These are phyloP conservation scores for Diabrotica balteata DNA, from an alignment of 2,888 invertebrate genomes.

Conservation along the genomic window DNA sequence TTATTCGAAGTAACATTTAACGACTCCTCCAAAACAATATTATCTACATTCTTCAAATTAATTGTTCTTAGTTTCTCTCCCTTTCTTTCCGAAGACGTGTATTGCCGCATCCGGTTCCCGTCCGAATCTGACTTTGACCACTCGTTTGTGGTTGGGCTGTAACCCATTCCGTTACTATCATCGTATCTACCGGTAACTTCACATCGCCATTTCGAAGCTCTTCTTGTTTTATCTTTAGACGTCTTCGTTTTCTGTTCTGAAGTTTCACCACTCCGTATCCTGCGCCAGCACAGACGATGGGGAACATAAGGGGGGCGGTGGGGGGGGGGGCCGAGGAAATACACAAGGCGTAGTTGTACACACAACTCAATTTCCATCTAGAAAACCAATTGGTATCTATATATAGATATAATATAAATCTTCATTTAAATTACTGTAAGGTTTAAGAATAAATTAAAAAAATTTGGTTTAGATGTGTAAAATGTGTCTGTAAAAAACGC, in stretches of 20 bases:
- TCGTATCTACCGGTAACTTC: constrained; percentile 83
- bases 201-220: constrained; percentile 63
- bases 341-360: constrained; percentile 97
- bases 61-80: constrained; percentile 89
- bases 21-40: constrained; percentile 88
- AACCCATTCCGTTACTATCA: constrained; percentile 95
- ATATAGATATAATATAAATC: too few species aligned
- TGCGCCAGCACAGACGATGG: constrained; percentile 89
- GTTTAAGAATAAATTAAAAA: too few species aligned
- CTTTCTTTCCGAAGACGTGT: constrained; percentile 87
- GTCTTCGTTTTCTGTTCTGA: constrained; percentile 83
- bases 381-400: constrained; percentile 52
- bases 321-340: constrained; percentile 82
- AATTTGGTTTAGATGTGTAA: too few species aligned
- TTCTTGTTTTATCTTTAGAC: constrained; percentile 84
- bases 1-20: constrained; percentile 77
- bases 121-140: constrained; percentile 89
- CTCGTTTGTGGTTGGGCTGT: constrained; percentile 87
- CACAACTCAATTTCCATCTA: constrained; percentile 95
- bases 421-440: too few species aligned
- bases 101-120: constrained; percentile 89
- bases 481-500: too few species aligned
- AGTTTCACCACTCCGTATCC: constrained; percentile 92
- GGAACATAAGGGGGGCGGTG: too few species aligned
- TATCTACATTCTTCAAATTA: constrained; percentile 77